Percentiles rank a stretch among this genome's conserved stretches.
These are phyloP conservation scores for Epinotia bilunana DNA, from an alignment of 2,888 invertebrate genomes.

Conservation along the genomic window DNA sequence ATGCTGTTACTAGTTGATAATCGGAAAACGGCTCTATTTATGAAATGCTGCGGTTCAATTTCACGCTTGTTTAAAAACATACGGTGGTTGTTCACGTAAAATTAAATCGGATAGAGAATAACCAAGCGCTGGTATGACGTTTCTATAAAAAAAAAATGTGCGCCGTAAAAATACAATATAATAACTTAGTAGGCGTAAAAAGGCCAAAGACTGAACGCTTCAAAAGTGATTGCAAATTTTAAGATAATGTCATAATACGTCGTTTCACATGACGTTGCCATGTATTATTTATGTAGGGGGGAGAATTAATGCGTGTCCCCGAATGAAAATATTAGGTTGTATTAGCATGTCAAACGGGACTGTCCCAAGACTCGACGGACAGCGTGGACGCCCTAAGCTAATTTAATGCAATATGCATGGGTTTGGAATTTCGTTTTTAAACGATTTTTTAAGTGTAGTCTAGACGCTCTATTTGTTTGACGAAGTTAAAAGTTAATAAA, in stretches of 20 bases:
- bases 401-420: slow-evolving; percentile 55
- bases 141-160: slow-evolving; percentile 48
- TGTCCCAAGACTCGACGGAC: slow-evolving; percentile 52
- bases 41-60: background rate
- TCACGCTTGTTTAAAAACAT: background rate
- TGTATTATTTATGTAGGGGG: slow-evolving; percentile 69
- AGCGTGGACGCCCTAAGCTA: slow-evolving; percentile 56
- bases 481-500: background rate
- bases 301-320: slow-evolving; percentile 54
- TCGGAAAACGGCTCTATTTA: too few relatives aligned
- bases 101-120: background rate
- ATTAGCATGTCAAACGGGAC: slow-evolving; percentile 76
- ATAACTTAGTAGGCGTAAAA: slow-evolving; percentile 37
- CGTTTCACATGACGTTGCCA: slow-evolving; percentile 59
- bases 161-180: slow-evolving; percentile 16
- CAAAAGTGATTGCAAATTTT: slow-evolving; percentile 71
- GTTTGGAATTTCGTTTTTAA: slow-evolving; percentile 32
- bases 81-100: too few relatives aligned
- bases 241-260: slow-evolving; percentile 70
- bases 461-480: slow-evolving; percentile 10
- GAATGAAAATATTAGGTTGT: slow-evolving; percentile 60
- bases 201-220: slow-evolving; percentile 67
- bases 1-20: too few relatives aligned
- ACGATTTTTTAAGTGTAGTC: slow-evolving; percentile 25
- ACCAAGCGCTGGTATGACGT: background rate